A percentile compares a stretch with the other conserved stretches of the same genome.
These are phyloP conservation scores for Eupithecia abbreviata DNA, from an alignment of 2,888 invertebrate species.

Conservation along the genomic window DNA sequence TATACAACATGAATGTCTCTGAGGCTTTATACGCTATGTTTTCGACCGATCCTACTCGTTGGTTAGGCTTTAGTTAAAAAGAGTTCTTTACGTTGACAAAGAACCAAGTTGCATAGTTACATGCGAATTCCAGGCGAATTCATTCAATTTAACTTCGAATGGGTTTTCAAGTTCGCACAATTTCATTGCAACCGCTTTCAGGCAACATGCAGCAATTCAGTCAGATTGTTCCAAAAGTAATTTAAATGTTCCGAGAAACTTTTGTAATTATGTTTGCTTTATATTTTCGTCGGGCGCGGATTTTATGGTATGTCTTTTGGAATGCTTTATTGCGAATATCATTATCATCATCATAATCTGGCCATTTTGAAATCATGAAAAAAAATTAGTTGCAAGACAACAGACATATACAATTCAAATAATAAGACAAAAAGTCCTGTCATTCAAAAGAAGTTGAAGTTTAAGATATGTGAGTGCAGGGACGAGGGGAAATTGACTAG, in stretches of 20 bases:
- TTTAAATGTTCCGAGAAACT: conserved; percentile 9
- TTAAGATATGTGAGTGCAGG: too few relatives aligned
- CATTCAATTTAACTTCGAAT: conserved; percentile 16
- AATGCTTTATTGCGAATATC: not conserved
- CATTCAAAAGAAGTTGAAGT: too few relatives aligned
- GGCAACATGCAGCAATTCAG: conserved; percentile 15
- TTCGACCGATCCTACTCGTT: not conserved
- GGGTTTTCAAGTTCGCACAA: conserved; percentile 6
- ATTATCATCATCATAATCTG: not conserved
- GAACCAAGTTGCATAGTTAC: not conserved
- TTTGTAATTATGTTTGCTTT: conserved; percentile 13
- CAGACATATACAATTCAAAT: too few relatives aligned
- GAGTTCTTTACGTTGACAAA: not conserved
- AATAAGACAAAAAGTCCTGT: too few relatives aligned
- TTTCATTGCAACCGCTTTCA: conserved; percentile 12
- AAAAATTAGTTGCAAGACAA: too few relatives aligned
- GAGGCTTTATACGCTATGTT: not conserved
- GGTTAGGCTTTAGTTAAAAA: not conserved
- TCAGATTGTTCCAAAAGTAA: conserved; percentile 10
- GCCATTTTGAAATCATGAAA: too few relatives aligned
- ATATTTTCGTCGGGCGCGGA: not conserved
- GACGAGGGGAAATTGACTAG: too few relatives aligned
- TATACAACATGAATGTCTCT: not conserved
- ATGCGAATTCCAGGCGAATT: conserved; percentile 6
- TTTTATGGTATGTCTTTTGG: not conserved